Conservation (phyloP, 1,140 invertebrate species). For the Drosophila lacertosa region DNA sequence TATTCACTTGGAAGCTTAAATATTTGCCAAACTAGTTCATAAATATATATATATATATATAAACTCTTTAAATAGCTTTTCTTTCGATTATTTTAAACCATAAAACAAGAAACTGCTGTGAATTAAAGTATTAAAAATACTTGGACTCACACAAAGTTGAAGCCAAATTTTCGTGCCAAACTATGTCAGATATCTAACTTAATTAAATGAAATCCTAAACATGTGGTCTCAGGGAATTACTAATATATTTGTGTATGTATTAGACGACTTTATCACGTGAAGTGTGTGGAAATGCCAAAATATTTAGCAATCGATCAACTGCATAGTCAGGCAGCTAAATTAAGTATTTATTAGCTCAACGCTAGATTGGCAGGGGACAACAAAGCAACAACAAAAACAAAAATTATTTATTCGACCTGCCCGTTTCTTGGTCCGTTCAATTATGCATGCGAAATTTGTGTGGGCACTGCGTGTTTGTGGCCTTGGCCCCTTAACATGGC, state of each 20-base stretch:
- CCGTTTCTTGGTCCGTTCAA: conserved; percentile 23
- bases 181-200: no score
- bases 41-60: no score
- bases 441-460: conserved; percentile 27
- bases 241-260: not conserved
- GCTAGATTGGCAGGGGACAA: not conserved
- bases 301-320: conserved; percentile 22
- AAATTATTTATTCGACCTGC: conserved; percentile 5
- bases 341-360: conserved; percentile 23
- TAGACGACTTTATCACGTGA: not conserved
- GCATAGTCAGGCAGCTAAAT: not conserved
- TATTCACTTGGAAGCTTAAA: no score
- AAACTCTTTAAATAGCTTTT: no score
- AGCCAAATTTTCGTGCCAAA: no score
- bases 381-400: conserved; percentile 5
- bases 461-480: conserved; percentile 20
- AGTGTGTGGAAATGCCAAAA: not conserved
- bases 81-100: no score
- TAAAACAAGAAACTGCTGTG: no score
- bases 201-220: no score
- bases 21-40: no score
- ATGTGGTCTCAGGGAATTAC: not conserved
- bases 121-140: no score
- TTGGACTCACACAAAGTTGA: no score
- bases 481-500: not conserved